Percentiles rank a stretch among this genome's conserved stretches.
Evolutionary conservation across 2,797 vertebrate genomes (phyloP).

Genomic region (Sebastes alutus): DNA sequence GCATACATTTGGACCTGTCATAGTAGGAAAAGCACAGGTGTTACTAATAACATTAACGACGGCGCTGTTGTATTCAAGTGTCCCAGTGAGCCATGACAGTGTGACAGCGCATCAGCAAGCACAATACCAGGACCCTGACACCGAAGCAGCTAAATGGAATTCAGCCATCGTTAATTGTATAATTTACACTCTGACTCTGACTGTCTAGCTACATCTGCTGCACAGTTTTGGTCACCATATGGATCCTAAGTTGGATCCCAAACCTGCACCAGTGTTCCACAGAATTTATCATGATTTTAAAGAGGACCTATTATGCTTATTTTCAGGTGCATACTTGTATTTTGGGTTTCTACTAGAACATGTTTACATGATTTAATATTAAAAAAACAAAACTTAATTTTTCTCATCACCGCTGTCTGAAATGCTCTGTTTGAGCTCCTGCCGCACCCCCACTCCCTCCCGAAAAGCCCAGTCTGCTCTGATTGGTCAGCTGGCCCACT

Average conservation of each 20-base stretch:
- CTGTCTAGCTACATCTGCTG: not conserved
- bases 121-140: not conserved
- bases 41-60: not conserved
- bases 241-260: not conserved
- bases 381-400: too few relatives aligned
- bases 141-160: not conserved
- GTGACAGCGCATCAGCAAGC: not conserved
- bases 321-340: too few relatives aligned
- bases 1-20: not conserved
- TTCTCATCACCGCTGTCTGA: too few relatives aligned
- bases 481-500: too few relatives aligned
- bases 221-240: not conserved
- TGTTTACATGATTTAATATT: too few relatives aligned
- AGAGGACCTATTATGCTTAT: too few relatives aligned
- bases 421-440: too few relatives aligned
- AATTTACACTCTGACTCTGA: not conserved
- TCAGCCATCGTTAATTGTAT: not conserved
- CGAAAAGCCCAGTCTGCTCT: too few relatives aligned
- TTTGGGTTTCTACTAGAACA: too few relatives aligned
- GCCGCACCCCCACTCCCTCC: too few relatives aligned
- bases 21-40: not conserved
- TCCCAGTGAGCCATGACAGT: not conserved
- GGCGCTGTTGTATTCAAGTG: not conserved
- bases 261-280: not conserved
- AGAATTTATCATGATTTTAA: not conserved